Conservation (phyloP, 2,113 vertebrate species). For the Periophthalmodon schlosseri region DNA sequence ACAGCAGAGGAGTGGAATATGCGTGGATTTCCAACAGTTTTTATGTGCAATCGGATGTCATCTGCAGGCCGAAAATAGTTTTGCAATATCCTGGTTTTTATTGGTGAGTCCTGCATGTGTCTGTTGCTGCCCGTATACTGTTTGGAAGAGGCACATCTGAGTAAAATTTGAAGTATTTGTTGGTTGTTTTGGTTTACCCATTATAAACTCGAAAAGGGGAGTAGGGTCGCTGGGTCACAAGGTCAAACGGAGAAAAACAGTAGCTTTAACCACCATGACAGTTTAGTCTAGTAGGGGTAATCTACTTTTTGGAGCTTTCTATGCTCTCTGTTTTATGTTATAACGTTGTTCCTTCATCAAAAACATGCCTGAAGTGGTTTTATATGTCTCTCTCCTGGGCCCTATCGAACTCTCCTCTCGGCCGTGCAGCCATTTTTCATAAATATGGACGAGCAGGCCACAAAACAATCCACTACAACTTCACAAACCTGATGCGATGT, state of each 20-base stretch:
- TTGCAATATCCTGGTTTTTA: constrained; percentile 21
- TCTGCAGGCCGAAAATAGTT: constrained; percentile 35
- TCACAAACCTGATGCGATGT: too few species aligned
- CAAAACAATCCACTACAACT: too few species aligned
- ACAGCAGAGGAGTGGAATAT: neutral
- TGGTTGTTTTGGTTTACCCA: constrained; percentile 61
- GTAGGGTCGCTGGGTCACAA: constrained; percentile 52
- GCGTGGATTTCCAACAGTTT: neutral
- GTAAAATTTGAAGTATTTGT: constrained; percentile 40
- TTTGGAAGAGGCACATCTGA: neutral
- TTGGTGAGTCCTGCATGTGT: constrained; percentile 7
- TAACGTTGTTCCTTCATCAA: too few species aligned
- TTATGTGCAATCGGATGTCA: neutral
- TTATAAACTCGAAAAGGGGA: too few species aligned
- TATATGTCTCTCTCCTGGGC: too few species aligned
- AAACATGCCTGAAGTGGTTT: too few species aligned
- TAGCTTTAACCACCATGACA: neutral
- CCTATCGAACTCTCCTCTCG: too few species aligned
- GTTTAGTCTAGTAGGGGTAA: too few species aligned
- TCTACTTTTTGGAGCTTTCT: too few species aligned
- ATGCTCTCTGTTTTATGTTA: too few species aligned
- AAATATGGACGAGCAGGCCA: too few species aligned
- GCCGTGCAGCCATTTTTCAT: too few species aligned
- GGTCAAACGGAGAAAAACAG: constrained; percentile 8
- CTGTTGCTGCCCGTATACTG: neutral